Base-by-base conservation (phyloP, 2,797 vertebrate species). In the Sebastes minor region DNA sequence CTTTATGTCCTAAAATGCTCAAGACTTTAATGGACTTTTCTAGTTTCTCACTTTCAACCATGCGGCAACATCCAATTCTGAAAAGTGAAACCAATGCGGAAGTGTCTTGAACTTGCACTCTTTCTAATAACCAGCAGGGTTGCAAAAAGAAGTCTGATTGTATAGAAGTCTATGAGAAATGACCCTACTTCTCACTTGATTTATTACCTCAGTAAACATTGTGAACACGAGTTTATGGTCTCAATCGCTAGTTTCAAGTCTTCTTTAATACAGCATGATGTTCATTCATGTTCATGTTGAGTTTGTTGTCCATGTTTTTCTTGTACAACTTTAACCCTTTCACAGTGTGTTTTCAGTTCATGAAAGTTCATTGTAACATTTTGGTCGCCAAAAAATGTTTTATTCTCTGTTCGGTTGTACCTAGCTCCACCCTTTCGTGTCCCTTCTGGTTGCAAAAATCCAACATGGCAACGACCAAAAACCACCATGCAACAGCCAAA, bases 341-440 rank as follows among this genome's bases (percentile, higher is more conserved):
- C 46, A 49, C 42, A 0, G 46, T 52, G 18, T 2, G 0, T 52
- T 52, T 52, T n/a, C 18, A 52, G 18, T 20, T 52, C 46, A 52
- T 20, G 46, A 52, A 52, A 52, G 46, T n/a, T 52, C 0, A 52
- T n/a, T 52, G 46, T 52, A 52, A 52, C 46, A n/a, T 4, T 52
- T n/a, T 52, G 8, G 18, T 20, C 0, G 1, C 18, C 18, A 2
- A 52, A 52, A 49, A 52, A 52, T 52, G 0, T 20, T 0, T 52
- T 1, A 52, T 52, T 52, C 0, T 9, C 8, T 0, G 18, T 52
- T 52, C 18, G 0, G 46, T 52, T 52, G 46, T 20, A 52, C 2
- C 0, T 49, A 49, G 46, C 46, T 20, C 8, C 46, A 52, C 18
- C 46, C 8, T 52, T 52, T 52, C 18, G 46, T 52, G 46, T 52